Base-by-base conservation (phyloP, 2,888 invertebrate species). In the Holacanthella duospinosa region DNA sequence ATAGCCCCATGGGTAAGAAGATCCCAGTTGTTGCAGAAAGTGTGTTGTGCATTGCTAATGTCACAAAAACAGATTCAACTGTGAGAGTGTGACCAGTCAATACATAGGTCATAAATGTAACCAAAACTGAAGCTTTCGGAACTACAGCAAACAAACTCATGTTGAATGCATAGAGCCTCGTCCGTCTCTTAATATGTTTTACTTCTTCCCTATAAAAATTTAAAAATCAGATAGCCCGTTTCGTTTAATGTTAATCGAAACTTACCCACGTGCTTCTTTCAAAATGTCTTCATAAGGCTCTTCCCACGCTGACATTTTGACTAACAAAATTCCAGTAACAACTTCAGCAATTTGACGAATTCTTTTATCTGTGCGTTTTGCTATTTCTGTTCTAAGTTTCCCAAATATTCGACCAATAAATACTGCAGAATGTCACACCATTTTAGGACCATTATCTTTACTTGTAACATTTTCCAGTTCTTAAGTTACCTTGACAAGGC, bases 241-340 rank as follows among this genome's bases (percentile, higher is more conserved):
- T 9, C 36, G 16, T 9, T 36, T 36, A 36, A 36, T 9, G 6
- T 16, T 9, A 36, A 9, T 36, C 6, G 6, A 9, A 6, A 56
- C 66, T 65, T 61, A 85, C 79, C 83, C 83, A 74, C 94, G 80
- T 1, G 89, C 86, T 60, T 83, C 77, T 6, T 85, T 83, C 1
- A 95, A 87, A n/a, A 93, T 82, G 67, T 86, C 82, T 65, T 88
- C 86, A 75, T 95, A 94, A 0, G 93, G 89, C 72, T 86, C 87
- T 77, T 95, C 95, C 82, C 95, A 95, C 2, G 93, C 89, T 76
- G 94, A 95, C 93, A 95, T 94, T 81, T 95, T 95, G 69, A 95
- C 90, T 1, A 94, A 91, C 80, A 93, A 87, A 79, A 97, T 93
- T 59, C 93, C 58, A 64, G 84, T 84, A 68, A 96, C 87, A 72